Conservation (phyloP, 2,888 invertebrate genomes). For the Uropetala carovei region DNA sequence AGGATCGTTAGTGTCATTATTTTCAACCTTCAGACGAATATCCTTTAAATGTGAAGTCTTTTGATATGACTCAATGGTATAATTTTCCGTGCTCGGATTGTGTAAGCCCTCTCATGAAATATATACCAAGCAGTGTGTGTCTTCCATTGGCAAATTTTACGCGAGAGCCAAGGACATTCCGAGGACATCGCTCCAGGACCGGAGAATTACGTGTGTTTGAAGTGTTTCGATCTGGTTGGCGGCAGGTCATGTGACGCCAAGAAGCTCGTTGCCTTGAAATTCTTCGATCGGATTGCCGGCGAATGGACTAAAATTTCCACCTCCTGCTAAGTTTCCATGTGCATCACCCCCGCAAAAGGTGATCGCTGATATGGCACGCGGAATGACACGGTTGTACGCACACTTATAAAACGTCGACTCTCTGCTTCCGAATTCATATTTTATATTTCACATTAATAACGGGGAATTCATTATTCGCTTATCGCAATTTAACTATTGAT, state of each 20-base stretch:
- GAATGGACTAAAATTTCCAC: not conserved
- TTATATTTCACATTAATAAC: too few relatives aligned
- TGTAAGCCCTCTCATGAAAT: too few relatives aligned
- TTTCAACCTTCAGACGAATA: too few relatives aligned
- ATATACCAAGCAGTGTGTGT: too few relatives aligned
- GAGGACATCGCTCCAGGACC: not conserved
- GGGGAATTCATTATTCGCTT: too few relatives aligned
- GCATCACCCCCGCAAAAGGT: not conserved
- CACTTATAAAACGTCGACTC: too few relatives aligned
- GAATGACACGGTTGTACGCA: not conserved
- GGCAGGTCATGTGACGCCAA: conserved; percentile 24
- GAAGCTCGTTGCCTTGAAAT: conserved; percentile 30
- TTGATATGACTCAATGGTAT: too few relatives aligned
- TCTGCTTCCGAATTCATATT: too few relatives aligned
- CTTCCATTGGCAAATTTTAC: not conserved
- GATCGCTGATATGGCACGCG: not conserved
- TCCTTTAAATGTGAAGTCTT: too few relatives aligned
- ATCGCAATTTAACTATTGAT: too few relatives aligned
- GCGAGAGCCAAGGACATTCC: not conserved
- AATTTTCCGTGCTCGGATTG: too few relatives aligned
- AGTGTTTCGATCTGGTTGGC: conserved; percentile 13
- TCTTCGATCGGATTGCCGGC: not conserved
- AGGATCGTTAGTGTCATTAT: too few relatives aligned
- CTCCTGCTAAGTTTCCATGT: conserved; percentile 13
- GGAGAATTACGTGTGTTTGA: not conserved